Conservation (phyloP, 1,140 invertebrate species). For the Drosophila guanche region DNA sequence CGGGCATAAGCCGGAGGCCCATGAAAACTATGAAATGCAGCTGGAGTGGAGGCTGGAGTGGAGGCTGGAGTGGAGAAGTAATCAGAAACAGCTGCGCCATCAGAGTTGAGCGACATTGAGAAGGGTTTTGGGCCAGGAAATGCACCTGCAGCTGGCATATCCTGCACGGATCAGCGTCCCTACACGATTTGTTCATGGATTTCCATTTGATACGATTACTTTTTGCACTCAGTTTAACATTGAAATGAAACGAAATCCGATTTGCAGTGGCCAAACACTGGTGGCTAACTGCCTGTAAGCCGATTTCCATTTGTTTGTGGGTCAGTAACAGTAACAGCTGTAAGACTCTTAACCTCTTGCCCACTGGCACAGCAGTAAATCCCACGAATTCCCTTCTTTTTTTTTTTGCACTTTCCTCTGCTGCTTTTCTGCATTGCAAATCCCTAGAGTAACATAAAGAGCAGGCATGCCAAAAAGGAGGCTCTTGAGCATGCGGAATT, state of each 20-base stretch:
- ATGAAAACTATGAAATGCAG: slow-evolving; percentile 36
- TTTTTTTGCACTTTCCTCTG: background rate
- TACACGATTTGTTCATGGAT: background rate
- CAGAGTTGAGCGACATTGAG: background rate
- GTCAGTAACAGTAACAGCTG: slow-evolving; percentile 4
- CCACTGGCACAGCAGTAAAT: too few species aligned
- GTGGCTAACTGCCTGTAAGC: too few species aligned
- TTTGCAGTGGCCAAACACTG: background rate
- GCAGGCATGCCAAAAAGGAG: slow-evolving; percentile 9
- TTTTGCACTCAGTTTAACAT: background rate
- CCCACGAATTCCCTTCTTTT: background rate
- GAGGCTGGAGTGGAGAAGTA: slow-evolving; percentile 12
- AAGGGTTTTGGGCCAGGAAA: background rate
- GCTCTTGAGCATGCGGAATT: slow-evolving; percentile 38
- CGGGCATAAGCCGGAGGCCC: slow-evolving; percentile 30
- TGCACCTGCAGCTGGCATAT: background rate
- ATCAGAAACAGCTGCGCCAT: slow-evolving; percentile 54
- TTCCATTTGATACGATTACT: slow-evolving; percentile 1
- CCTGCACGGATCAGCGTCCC: slow-evolving; percentile 2
- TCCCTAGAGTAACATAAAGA: slow-evolving; percentile 4
- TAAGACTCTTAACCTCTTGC: slow-evolving; percentile 10
- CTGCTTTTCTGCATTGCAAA: slow-evolving; percentile 42
- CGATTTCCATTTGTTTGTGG: slow-evolving; percentile 1
- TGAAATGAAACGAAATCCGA: slow-evolving; percentile 19
- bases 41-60: too few species aligned